These are phyloP conservation scores for Microplitis manilae DNA, from an alignment of 2,888 invertebrate species.

Conservation along the genomic window DNA sequence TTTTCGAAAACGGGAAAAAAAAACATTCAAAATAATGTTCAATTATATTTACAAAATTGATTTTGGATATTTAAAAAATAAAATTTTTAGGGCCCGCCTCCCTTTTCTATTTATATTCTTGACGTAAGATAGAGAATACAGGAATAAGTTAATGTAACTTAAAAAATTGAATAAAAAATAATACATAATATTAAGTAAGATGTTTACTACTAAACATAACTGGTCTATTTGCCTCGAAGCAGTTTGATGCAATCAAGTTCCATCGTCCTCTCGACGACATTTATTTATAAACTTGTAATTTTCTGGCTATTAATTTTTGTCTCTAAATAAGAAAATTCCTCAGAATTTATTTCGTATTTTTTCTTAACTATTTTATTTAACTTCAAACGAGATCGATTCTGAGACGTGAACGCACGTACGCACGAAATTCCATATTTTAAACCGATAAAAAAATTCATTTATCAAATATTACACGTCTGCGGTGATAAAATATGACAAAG, in stretches of 20 bases:
- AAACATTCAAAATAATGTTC: too few species aligned
- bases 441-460: background rate
- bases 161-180: background rate
- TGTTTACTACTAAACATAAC: background rate
- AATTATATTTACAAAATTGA: too few species aligned
- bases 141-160: background rate
- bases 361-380: background rate
- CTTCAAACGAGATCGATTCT: too few species aligned
- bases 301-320: background rate
- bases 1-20: too few species aligned
- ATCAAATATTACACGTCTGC: background rate
- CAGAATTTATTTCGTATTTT: background rate
- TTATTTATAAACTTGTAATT: background rate
- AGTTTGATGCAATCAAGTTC: background rate
- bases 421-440: background rate
- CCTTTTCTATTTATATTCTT: too few species aligned
- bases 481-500: conserved; percentile 3
- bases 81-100: too few species aligned
- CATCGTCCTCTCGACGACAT: background rate
- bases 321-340: background rate
- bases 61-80: too few species aligned
- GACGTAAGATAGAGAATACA: too few species aligned
- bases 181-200: background rate
- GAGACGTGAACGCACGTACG: too few species aligned
- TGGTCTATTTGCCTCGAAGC: background rate